Conservation (phyloP, 1,140 invertebrate species). For the Rhopalosiphum padi region DNA sequence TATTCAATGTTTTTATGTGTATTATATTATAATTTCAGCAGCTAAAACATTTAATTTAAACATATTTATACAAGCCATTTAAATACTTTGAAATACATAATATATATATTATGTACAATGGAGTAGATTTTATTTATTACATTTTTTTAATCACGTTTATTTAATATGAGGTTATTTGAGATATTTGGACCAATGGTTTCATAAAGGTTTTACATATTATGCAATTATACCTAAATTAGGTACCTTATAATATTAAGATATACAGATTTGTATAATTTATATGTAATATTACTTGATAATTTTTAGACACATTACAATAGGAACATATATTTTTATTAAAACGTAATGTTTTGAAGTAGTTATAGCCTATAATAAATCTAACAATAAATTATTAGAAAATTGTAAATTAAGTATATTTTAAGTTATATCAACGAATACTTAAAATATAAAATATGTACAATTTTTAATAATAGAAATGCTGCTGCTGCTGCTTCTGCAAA, state of each 20-base stretch:
- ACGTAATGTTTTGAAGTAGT: too few relatives aligned
- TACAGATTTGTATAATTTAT: too few relatives aligned
- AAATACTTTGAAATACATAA: background rate
- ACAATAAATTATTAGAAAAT: background rate
- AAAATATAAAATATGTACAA: background rate
- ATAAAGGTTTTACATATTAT: too few relatives aligned
- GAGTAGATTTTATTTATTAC: background rate
- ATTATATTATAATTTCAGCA: background rate
- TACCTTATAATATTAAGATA: too few relatives aligned
- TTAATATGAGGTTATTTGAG: rapidly evolving
- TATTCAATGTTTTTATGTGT: background rate
- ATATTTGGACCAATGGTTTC: too few relatives aligned
- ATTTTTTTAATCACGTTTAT: background rate
- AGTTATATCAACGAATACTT: background rate
- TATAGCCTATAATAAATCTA: too few relatives aligned
- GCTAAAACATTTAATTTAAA: background rate
- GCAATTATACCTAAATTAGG: too few relatives aligned
- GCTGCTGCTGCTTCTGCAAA: background rate
- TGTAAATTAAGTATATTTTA: background rate
- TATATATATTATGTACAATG: background rate
- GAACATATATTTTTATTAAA: too few relatives aligned
- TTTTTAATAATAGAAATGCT: background rate
- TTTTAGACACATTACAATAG: too few relatives aligned
- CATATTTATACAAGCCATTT: background rate
- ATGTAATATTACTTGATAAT: too few relatives aligned